Evolutionary conservation across 2,797 vertebrate genomes (phyloP).

Genomic region (Morelia viridis): DNA sequence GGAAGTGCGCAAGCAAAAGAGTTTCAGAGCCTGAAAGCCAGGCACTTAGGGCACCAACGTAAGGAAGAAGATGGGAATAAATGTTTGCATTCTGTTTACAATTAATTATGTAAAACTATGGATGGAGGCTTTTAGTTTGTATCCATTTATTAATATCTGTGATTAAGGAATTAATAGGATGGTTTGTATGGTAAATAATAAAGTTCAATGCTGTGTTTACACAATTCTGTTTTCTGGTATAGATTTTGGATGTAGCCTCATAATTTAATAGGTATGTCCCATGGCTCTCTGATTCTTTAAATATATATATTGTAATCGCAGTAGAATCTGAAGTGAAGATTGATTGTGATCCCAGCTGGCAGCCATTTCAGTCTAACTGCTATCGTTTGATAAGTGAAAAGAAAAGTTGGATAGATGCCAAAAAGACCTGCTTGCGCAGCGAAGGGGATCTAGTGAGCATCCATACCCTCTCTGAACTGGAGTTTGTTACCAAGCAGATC

Average conservation of each 20-base stretch:
- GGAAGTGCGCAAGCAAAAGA: not conserved
- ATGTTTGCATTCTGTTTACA: not conserved
- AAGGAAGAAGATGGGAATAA: not conserved
- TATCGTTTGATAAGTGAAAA: slow-evolving; percentile 88
- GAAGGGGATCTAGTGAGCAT: slow-evolving; percentile 92
- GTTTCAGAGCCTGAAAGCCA: not conserved
- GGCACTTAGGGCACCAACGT: not conserved
- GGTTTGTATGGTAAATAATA: not conserved
- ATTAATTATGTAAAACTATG: not conserved
- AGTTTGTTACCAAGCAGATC: slow-evolving; percentile 87
- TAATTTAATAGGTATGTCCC: not conserved
- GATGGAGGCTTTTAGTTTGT: no score
- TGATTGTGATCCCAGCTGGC: slow-evolving; percentile 91
- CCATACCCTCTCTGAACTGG: slow-evolving; percentile 89
- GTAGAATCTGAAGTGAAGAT: slow-evolving; percentile 83
- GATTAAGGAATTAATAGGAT: not conserved
- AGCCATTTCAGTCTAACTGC: slow-evolving; percentile 91
- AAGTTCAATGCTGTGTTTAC: no score
- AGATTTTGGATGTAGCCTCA: not conserved
- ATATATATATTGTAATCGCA: slow-evolving; percentile 16
- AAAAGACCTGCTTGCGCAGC: slow-evolving; percentile 85
- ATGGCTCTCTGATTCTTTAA: not conserved
- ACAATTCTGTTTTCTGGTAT: not conserved
- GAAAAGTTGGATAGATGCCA: slow-evolving; percentile 86
- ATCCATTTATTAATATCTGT: not conserved